Conservation (phyloP, 2,113 vertebrate genomes). For the Gymnogyps californianus region DNA sequence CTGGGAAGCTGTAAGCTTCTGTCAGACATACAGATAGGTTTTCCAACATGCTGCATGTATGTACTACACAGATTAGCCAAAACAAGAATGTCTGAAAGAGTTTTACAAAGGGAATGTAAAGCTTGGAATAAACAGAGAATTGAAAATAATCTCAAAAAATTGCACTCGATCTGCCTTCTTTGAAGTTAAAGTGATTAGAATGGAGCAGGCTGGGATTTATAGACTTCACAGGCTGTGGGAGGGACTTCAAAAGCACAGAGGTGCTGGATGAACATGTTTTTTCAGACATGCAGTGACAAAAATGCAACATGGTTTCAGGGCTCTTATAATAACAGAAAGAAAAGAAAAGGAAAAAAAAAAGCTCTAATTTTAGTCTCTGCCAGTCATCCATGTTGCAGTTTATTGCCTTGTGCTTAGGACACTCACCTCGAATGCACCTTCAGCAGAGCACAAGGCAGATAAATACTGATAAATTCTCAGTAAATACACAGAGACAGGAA, state of each 20-base stretch:
- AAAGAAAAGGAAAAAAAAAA: neutral
- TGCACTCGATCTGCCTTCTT: neutral
- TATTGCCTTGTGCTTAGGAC: neutral
- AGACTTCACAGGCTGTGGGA: neutral
- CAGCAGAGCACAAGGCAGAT: neutral
- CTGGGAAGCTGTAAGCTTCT: neutral
- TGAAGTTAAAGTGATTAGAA: constrained; percentile 46
- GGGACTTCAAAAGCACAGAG: constrained; percentile 35
- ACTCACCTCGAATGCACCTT: neutral
- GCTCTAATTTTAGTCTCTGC: constrained; percentile 11
- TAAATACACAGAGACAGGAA: neutral
- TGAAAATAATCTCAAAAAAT: neutral
- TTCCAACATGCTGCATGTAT: neutral
- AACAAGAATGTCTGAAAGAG: neutral
- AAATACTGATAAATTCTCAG: neutral
- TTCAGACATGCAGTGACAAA: neutral
- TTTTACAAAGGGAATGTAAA: neutral
- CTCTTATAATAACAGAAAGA: neutral
- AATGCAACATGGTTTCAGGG: neutral
- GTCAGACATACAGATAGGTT: neutral
- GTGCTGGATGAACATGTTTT: neutral
- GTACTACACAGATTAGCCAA: neutral
- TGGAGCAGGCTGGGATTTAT: neutral
- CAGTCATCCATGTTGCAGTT: neutral
- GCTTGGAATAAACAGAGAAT: neutral